These are phyloP conservation scores for Rhopalosiphum padi DNA, from an alignment of 1,140 invertebrate species.

Conservation along the genomic window DNA sequence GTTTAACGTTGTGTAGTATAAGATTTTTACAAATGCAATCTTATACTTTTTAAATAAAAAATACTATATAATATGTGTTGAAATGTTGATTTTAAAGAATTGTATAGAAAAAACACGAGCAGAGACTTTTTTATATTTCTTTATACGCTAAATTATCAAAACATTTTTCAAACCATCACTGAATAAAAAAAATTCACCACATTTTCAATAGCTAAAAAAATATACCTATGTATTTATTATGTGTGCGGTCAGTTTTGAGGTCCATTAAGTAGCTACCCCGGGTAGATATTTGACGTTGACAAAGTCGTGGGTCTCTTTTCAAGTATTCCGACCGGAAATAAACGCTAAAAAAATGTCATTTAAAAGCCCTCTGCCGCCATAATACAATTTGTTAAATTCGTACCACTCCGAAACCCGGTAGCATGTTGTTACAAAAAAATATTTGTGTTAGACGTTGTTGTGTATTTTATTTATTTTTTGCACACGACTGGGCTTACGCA, in stretches of 20 bases:
- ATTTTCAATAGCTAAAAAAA: constrained; percentile 25
- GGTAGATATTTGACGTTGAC: constrained; percentile 42
- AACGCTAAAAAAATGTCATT: constrained; percentile 40
- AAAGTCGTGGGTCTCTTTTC: not conserved
- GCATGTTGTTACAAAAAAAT: constrained; percentile 35
- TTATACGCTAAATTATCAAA: not conserved
- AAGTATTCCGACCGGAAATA: constrained; percentile 41
- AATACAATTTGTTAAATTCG: constrained; percentile 36
- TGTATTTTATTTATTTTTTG: constrained; percentile 2
- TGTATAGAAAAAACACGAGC: not conserved
- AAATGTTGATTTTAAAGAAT: not conserved
- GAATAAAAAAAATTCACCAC: constrained; percentile 3
- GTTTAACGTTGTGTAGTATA: not conserved
- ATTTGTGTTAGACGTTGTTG: not conserved
- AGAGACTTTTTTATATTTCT: not conserved
- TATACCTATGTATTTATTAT: constrained; percentile 28
- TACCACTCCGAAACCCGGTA: constrained; percentile 32
- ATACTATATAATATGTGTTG: not conserved
- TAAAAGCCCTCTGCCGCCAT: not conserved
- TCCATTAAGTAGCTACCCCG: constrained; percentile 38
- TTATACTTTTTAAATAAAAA: not conserved
- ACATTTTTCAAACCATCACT: not conserved
- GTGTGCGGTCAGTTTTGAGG: constrained; percentile 56
- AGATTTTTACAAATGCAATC: not conserved
- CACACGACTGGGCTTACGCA: constrained; percentile 30